Conservation (phyloP, 2,888 invertebrate species). For the Drosophila anomalata region DNA sequence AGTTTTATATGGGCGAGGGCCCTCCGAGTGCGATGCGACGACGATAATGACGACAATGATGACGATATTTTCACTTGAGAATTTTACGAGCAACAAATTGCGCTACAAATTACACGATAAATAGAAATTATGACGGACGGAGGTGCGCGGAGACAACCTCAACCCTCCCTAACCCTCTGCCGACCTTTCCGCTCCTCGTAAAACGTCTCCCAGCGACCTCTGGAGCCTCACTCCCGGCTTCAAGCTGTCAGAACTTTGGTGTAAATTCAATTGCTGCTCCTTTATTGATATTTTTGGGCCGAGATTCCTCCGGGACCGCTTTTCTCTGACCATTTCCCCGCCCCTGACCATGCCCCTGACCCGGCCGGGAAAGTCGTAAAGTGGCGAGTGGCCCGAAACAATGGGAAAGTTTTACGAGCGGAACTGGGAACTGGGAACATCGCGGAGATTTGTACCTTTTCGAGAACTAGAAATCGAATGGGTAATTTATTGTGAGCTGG, state of each 20-base stretch:
- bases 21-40: constrained; percentile 43
- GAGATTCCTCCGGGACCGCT: constrained; percentile 51
- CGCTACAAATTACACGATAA: constrained; percentile 82
- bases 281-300: constrained; percentile 74
- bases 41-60: constrained; percentile 58
- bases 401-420: constrained; percentile 77
- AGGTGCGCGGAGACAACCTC: constrained; percentile 10
- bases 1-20: constrained; percentile 70
- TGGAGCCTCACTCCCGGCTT: constrained; percentile 16
- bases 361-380: constrained; percentile 81
- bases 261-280: constrained; percentile 79
- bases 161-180: constrained; percentile 15
- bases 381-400: constrained; percentile 70
- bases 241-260: constrained; percentile 74
- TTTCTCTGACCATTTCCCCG: constrained; percentile 21
- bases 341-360: constrained; percentile 34
- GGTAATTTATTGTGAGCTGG: constrained; percentile 21
- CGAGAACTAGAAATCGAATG: constrained; percentile 9
- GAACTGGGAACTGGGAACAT: constrained; percentile 7
- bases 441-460: constrained; percentile 26
- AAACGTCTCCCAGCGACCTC: constrained; percentile 48
- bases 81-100: constrained; percentile 82
- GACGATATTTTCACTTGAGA: constrained; percentile 67
- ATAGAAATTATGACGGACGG: constrained; percentile 81
- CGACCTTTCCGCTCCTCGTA: constrained; percentile 72